Evolutionary conservation across 2,113 vertebrate genomes (phyloP), one percentile per base, ranked within the genome.

Genomic region (Tinamus guttatus): DNA sequence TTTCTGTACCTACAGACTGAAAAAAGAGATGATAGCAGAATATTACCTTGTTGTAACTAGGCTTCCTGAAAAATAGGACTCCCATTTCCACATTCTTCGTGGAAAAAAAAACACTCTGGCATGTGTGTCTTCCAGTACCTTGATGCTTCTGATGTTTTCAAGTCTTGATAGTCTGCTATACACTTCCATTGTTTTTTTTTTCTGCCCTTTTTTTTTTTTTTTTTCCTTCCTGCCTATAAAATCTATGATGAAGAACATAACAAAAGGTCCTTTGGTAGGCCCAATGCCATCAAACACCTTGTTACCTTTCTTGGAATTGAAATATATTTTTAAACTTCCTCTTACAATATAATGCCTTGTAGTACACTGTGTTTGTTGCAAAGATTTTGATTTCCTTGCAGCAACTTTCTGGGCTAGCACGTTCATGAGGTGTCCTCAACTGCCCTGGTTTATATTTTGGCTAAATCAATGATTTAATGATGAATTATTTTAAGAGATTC

Each of bases 351-450:
- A 68, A 28, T 77, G 7, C 8, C 43, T 79, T 82, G 13, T 38
- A 60, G 7, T 36, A 15, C 30, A 4, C 40, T 56, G 7, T 32
- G 21, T 59, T 64, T 32, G 11, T 38, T 73, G 17, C 4, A 28
- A 52, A 78, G 27, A 0, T 1, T 30, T 74, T 75, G 32, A 2
- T 71, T 63, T 96, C 38, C 38, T 60, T 41, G 21, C 24, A 28
- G 41, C 3, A 18, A 4, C 14, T 56, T 24, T 41, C 19, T 76
- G 41, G 15, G 2, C 67, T 75, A 54, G 13, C 16, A 18, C 28
- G 11, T 3, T 1, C 4, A 5, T 11, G 1, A 0, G 2, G 52
- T 7, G 16, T 11, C 17, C 70, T 19, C 7, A n/a, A 0, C 7
- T 83, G 17, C 24, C 5, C 34, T 45, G 34, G 13, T 62, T 75